Percentiles rank a stretch among this genome's conserved stretches.
Conservation (phyloP, 2,113 vertebrate genomes). For the Zingel zingel region DNA sequence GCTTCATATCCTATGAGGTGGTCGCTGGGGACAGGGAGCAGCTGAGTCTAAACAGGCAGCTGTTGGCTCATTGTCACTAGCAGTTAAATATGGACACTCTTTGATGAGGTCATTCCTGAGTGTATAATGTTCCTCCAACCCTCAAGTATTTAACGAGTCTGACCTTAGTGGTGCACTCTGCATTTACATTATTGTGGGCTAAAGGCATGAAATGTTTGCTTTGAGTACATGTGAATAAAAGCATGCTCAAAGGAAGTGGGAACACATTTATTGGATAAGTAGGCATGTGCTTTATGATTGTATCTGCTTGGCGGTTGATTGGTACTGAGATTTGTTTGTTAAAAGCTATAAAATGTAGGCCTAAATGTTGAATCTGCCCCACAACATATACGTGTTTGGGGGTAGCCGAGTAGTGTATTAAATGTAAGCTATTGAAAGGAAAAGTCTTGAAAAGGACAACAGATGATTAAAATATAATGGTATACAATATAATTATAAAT, state of each 20-base stretch:
- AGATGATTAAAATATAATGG: background rate
- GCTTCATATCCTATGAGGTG: slow-evolving; percentile 20
- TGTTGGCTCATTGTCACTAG: slow-evolving; percentile 51
- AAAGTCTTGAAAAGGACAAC: background rate
- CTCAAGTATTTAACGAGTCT: slow-evolving; percentile 38
- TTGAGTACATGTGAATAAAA: slow-evolving; percentile 22
- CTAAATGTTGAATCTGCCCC: slow-evolving; percentile 3
- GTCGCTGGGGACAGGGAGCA: slow-evolving; percentile 19
- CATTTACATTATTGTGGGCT: slow-evolving; percentile 19
- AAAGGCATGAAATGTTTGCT: slow-evolving; percentile 1
- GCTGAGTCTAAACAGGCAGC: slow-evolving; percentile 59
- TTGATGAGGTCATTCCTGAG: slow-evolving; percentile 46
- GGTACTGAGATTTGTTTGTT: slow-evolving; percentile 43
- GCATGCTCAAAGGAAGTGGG: slow-evolving; percentile 34
- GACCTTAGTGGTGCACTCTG: slow-evolving; percentile 23
- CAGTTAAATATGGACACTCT: slow-evolving; percentile 24
- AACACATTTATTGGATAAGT: slow-evolving; percentile 59
- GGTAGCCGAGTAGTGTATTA: no score
- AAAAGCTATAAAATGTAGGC: slow-evolving; percentile 28
- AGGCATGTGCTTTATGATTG: slow-evolving; percentile 39
- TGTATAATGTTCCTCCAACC: slow-evolving; percentile 31
- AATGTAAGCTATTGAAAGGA: background rate
- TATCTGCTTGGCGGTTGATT: slow-evolving; percentile 42
- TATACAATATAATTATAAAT: background rate
- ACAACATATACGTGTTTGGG: background rate